Base-by-base conservation (phyloP, 2,888 invertebrate genomes). In the Gonocerus acuteangulatus region DNA sequence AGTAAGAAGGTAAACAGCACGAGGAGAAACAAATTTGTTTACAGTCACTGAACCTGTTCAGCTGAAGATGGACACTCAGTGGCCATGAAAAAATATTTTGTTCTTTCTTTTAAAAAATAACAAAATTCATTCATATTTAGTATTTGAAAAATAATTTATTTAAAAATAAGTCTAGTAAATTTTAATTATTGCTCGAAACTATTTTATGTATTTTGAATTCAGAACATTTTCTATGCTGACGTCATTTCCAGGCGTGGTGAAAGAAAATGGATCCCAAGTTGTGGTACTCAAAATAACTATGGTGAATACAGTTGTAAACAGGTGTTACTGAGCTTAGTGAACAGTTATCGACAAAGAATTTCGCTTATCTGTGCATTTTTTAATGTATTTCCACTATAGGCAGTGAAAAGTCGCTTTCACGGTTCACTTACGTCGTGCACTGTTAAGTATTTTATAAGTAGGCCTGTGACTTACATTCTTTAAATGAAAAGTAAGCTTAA, bases 191-290 rank as follows among this genome's bases (percentile, higher is more conserved):
- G 9, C 11, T 48, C 18, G n/a, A 15, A 59, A 32, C 39, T 39
- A 22, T 21, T 19, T 21, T 49, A 48, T 51, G 18, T 54, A 32
- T 2, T 2, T 16, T 2, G 15, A 21, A 21, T n/a, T 21, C 11
- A 22, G 42, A 23, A 54, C 39, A 54, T 59, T 52, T 54, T 48
- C 39, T 57, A 32, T 27, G 69, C 67, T 73, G 74, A 74, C 74
- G 74, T 75, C 74, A 75, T 73, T 72, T 73, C 73, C 74, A 74
- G 74, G 73, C 75, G 74, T 74, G 73, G 73, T 73, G 71, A 67
- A 69, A 66, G 63, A 66, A 69, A 69, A 69, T 68, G 68, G 68
- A 68, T 68, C 64, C 68, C 64, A 32, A 57, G 57, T 57, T 57
- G 60, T 58, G 44, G 56, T 63, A 45, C 48, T 62, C 62, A 59